phyloP scores from a whole-genome alignment of 2,888 invertebrate genomes.

The Perizoma flavofasciatum region DNA sequence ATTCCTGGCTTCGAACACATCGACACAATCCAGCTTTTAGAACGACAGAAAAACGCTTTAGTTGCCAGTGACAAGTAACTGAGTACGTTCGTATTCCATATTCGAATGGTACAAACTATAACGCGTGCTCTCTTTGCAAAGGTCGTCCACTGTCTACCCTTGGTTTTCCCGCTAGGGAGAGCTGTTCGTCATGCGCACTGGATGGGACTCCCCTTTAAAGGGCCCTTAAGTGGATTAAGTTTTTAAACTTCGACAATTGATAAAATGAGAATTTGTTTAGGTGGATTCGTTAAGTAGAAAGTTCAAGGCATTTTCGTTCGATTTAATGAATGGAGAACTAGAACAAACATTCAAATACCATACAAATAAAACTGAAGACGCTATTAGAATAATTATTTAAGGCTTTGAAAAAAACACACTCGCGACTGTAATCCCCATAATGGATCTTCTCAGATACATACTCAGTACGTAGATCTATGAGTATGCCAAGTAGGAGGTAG shows the following conservation, averaged over 20 bases:
- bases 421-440: no score
- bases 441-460: no score
- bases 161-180: conserved; percentile 75
- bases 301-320: conserved; percentile 43
- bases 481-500: no score
- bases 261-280: conserved; percentile 78
- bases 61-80: conserved; percentile 57
- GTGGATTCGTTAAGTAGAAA: conserved; percentile 71
- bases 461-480: no score
- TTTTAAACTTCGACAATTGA: conserved; percentile 82
- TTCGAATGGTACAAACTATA: conserved; percentile 49
- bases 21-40: conserved; percentile 42
- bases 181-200: conserved; percentile 71
- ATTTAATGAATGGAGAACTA: conserved; percentile 40
- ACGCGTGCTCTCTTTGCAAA: conserved; percentile 55
- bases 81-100: conserved; percentile 64
- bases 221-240: conserved; percentile 81
- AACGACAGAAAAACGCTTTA: conserved; percentile 30
- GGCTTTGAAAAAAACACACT: no score
- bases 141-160: conserved; percentile 70
- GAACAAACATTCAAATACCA: not conserved
- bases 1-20: conserved; percentile 2
- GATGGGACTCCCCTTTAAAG: conserved; percentile 67
- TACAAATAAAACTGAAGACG: no score
- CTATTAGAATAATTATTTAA: no score